These are phyloP conservation scores for Lasioglossum albipes DNA, from an alignment of 1,140 invertebrate species.

Conservation along the genomic window DNA sequence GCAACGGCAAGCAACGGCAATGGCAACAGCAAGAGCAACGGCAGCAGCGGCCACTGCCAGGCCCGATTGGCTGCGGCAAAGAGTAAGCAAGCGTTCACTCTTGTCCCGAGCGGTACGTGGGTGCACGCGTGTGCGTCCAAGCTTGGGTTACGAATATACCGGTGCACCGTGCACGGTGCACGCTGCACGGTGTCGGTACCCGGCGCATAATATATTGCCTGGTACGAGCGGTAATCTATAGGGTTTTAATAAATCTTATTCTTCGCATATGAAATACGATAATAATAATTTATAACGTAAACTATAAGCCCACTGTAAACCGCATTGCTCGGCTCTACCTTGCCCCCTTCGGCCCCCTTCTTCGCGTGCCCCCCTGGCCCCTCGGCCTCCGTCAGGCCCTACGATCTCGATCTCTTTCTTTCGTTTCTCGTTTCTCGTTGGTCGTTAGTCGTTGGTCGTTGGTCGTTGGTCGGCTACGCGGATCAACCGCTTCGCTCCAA, in stretches of 20 bases:
- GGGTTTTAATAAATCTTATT: conserved; percentile 79
- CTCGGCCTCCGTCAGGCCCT: too few relatives aligned
- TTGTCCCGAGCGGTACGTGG: conserved; percentile 14
- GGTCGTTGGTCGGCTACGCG: background rate
- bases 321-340: conserved; percentile 43
- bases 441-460: background rate
- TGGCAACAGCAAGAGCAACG: too few relatives aligned
- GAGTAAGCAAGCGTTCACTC: conserved; percentile 13
- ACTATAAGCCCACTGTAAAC: conserved; percentile 74
- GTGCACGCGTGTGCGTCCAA: conserved; percentile 46
- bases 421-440: conserved; percentile 1
- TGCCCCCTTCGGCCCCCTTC: too few relatives aligned
- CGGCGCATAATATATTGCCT: conserved; percentile 69
- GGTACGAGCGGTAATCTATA: conserved; percentile 73
- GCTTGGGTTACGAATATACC: conserved; percentile 47
- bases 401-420: background rate
- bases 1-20: too few relatives aligned
- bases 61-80: background rate
- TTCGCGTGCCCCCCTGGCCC: background rate
- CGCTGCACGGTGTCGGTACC: conserved; percentile 42
- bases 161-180: conserved; percentile 46
- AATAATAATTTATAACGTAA: conserved; percentile 79
- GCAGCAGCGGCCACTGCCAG: background rate
- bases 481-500: conserved; percentile 6
- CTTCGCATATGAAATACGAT: conserved; percentile 76